A percentile compares a stretch with the other conserved stretches of the same genome.
These are phyloP conservation scores for Aspidiotus rigidus DNA, from an alignment of 2,888 invertebrate genomes.

Conservation along the genomic window DNA sequence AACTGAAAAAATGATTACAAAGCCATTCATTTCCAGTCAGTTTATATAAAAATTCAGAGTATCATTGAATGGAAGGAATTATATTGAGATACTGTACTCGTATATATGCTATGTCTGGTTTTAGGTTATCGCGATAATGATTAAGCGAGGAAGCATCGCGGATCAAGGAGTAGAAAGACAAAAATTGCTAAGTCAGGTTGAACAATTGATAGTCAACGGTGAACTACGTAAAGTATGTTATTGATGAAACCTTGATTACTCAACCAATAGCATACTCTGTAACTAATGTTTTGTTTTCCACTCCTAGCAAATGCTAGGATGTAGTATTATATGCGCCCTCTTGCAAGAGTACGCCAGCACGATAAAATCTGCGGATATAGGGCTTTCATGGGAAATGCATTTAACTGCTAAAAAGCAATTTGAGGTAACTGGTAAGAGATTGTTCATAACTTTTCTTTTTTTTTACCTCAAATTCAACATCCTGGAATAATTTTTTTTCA, in stretches of 20 bases:
- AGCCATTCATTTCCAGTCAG: no score
- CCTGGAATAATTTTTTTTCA: constrained; percentile 36
- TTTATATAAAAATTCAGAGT: no score
- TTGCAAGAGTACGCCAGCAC: constrained; percentile 83
- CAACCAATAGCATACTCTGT: constrained; percentile 7
- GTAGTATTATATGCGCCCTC: constrained; percentile 69
- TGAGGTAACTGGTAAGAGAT: constrained; percentile 48
- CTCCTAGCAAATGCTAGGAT: constrained; percentile 66
- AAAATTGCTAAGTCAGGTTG: constrained; percentile 59
- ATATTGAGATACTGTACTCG: no score
- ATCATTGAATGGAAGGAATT: no score
- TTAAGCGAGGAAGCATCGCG: constrained; percentile 72
- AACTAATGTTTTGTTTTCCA: constrained; percentile 38
- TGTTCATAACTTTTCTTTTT: neutral
- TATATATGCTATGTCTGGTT: constrained; percentile 40
- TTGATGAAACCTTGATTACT: neutral
- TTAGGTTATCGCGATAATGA: constrained; percentile 75
- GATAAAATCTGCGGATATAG: constrained; percentile 74
- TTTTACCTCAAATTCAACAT: neutral
- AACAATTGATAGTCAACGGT: constrained; percentile 62
- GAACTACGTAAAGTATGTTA: constrained; percentile 52
- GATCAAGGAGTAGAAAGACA: constrained; percentile 60
- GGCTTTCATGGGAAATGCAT: constrained; percentile 80
- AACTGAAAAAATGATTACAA: no score
- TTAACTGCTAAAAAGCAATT: constrained; percentile 71